Evolutionary conservation across 2,113 vertebrate species (phyloP).

Genomic region (Oncorhynchus masou): DNA sequence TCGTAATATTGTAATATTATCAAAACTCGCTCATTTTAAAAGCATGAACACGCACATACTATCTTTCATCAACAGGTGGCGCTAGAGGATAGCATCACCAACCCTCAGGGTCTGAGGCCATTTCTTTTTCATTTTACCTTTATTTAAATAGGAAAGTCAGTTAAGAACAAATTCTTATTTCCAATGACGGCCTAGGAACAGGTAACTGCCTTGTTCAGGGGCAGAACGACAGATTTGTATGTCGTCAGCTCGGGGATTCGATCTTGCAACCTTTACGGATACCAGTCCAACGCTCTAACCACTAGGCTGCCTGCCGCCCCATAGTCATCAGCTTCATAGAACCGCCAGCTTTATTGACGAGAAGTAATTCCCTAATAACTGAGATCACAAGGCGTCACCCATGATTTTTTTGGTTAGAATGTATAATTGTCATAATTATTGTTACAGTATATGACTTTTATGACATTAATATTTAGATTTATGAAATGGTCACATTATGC

Average conservation of each 20-base stretch:
- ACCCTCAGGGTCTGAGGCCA: conserved; percentile 1
- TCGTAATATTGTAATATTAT: conserved; percentile 42
- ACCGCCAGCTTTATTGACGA: neutral
- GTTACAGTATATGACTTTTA: too few species aligned
- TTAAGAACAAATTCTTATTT: too few species aligned
- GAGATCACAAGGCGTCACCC: neutral
- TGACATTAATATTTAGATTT: neutral
- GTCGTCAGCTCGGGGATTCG: too few species aligned
- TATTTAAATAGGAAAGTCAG: too few species aligned
- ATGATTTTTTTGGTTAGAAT: neutral
- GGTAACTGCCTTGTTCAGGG: too few species aligned
- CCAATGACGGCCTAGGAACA: too few species aligned
- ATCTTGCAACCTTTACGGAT: too few species aligned
- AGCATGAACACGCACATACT: neutral
- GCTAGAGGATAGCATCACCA: conserved; percentile 69
- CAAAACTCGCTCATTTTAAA: neutral
- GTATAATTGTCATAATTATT: neutral
- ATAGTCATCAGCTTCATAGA: too few species aligned
- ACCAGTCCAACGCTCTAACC: too few species aligned
- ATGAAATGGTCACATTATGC: neutral
- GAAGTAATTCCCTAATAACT: neutral
- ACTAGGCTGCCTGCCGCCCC: too few species aligned
- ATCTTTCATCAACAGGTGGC: conserved; percentile 71
- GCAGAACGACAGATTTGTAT: too few species aligned
- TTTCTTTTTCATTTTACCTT: neutral